Percentiles rank a stretch among this genome's conserved stretches.
phyloP scores from a whole-genome alignment of 2,888 invertebrate genomes.

The Smittia sp. region DNA sequence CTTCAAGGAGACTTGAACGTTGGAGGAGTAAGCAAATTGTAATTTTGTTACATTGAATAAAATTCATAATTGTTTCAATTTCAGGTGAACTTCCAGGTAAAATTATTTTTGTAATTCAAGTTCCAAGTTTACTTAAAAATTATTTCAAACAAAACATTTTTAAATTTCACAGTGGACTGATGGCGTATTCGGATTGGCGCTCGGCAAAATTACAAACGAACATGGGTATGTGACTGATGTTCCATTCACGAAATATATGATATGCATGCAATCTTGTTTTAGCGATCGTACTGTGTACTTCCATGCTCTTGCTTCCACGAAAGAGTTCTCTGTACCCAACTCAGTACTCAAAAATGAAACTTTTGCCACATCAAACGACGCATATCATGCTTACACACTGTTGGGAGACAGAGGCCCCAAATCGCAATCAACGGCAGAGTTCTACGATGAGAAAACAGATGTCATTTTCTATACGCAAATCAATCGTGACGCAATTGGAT shows the following conservation, averaged over 20 bases:
- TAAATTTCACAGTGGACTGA: constrained; percentile 63
- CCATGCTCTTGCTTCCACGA: constrained; percentile 76
- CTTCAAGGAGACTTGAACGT: constrained; percentile 72
- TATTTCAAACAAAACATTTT: too few species aligned
- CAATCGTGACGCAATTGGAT: constrained; percentile 73
- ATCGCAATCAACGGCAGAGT: constrained; percentile 72
- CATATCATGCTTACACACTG: constrained; percentile 69
- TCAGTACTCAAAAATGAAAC: constrained; percentile 70
- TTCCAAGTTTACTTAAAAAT: constrained; percentile 58
- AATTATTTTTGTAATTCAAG: too few species aligned
- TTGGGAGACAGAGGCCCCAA: constrained; percentile 69
- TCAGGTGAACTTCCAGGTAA: too few species aligned
- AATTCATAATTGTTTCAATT: too few species aligned
- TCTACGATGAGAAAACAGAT: constrained; percentile 65
- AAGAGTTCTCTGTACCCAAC: constrained; percentile 76
- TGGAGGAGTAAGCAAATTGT: too few species aligned
- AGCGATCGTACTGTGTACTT: constrained; percentile 72
- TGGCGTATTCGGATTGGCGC: constrained; percentile 73
- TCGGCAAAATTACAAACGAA: constrained; percentile 57
- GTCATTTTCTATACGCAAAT: constrained; percentile 72
- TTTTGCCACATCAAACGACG: constrained; percentile 62
- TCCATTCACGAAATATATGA: background rate
- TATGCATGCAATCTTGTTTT: constrained; percentile 40
- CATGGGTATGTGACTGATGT: constrained; percentile 55
- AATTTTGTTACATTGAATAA: too few species aligned